Conservation (phyloP, 2,113 vertebrate species). For the Petroica traversi region DNA sequence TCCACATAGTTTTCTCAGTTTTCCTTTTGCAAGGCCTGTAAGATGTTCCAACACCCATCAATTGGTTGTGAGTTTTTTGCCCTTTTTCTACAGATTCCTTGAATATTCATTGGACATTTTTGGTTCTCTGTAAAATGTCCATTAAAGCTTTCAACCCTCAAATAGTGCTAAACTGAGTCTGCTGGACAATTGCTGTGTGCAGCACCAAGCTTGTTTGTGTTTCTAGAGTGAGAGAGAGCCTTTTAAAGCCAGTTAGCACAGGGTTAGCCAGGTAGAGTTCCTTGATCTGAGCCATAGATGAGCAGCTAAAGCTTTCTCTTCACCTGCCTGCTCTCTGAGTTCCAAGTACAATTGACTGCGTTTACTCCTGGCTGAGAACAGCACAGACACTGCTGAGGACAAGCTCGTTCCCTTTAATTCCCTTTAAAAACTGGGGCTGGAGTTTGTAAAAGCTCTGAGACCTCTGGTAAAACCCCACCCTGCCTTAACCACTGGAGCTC, state of each 20-base stretch:
- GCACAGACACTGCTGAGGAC: not conserved
- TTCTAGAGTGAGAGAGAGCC: not conserved
- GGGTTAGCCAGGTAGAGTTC: not conserved
- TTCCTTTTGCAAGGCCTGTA: not conserved
- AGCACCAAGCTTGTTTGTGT: not conserved
- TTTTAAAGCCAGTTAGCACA: not conserved
- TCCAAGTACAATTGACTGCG: not conserved
- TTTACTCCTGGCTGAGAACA: not conserved
- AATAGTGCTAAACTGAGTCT: not conserved
- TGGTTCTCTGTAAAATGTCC: not conserved
- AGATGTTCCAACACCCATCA: not conserved
- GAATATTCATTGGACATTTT: not conserved
- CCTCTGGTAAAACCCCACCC: not conserved
- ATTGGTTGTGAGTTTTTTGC: not conserved
- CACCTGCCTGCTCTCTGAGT: not conserved
- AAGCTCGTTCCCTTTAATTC: not conserved
- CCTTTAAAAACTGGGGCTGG: not conserved
- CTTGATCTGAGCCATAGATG: not conserved
- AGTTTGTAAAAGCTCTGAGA: not conserved
- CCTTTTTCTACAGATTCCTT: not conserved
- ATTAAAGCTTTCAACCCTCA: not conserved
- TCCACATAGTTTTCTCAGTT: not conserved
- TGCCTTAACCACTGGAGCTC: not conserved
- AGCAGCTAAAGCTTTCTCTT: not conserved
- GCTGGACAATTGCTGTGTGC: not conserved